Evolutionary conservation across 1,140 invertebrate genomes (phyloP).

Genomic region (Neuroterus valhalla): DNA sequence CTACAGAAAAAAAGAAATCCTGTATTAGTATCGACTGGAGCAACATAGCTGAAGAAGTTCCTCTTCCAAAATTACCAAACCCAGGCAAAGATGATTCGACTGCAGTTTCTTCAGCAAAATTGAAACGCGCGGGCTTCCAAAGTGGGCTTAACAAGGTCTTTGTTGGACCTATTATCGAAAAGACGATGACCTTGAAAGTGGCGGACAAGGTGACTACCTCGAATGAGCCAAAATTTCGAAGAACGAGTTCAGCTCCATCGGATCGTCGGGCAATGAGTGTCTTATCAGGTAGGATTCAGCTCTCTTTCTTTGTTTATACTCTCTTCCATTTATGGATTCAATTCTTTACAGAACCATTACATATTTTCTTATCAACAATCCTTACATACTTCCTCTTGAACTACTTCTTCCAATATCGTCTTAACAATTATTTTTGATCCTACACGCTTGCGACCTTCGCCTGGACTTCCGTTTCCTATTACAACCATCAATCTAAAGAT

Average conservation of each 20-base stretch:
- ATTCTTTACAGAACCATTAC: no score
- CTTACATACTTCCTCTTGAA: no score
- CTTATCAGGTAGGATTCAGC: no score
- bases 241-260: conserved; percentile 65
- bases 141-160: conserved; percentile 66
- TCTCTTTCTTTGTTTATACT: no score
- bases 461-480: no score
- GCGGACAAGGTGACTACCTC: neutral
- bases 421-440: no score
- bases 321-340: no score
- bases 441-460: no score
- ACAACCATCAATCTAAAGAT: no score
- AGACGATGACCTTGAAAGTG: conserved; percentile 38
- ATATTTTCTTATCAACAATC: no score
- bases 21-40: conserved; percentile 39
- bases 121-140: conserved; percentile 65
- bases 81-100: conserved; percentile 9
- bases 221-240: conserved; percentile 40
- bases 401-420: no score
- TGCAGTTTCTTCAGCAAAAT: conserved; percentile 52
- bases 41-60: neutral
- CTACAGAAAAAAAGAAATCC: conserved; percentile 37
- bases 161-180: conserved; percentile 47
- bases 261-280: conserved; percentile 49
- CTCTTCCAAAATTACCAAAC: conserved; percentile 9